Evolutionary conservation across 23 tunicate species (phyloP).

Genomic region (Clavelina lepadiformis): DNA sequence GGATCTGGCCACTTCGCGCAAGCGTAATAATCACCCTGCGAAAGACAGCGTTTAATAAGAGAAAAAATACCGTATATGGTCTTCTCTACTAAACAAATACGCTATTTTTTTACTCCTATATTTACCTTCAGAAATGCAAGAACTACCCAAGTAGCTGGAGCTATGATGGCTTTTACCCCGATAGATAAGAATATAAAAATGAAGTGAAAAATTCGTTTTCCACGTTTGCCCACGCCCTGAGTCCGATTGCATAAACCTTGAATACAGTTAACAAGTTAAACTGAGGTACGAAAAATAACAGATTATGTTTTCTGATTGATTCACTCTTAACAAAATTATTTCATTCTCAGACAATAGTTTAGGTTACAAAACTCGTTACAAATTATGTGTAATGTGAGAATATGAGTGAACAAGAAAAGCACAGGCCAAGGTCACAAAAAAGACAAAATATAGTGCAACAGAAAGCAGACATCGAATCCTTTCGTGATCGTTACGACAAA

Average conservation of each 20-base stretch:
- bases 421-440: no score
- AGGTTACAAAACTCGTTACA: no score
- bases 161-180: conserved; percentile 69
- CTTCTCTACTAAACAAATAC: no score
- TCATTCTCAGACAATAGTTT: no score
- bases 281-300: not conserved
- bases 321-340: not conserved
- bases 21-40: conserved; percentile 93
- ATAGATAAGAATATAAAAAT: conserved; percentile 70
- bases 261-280: not conserved
- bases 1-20: conserved; percentile 93
- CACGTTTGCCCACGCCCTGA: conserved; percentile 71
- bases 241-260: conserved; percentile 88
- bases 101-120: no score
- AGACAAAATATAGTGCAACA: no score
- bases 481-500: no score
- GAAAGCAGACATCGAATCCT: no score
- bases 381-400: no score
- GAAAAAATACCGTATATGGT: no score
- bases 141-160: conserved; percentile 93
- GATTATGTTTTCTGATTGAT: not conserved
- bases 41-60: not conserved
- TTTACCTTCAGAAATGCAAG: conserved; percentile 82
- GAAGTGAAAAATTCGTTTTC: conserved; percentile 83
- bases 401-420: no score